phyloP scores from a whole-genome alignment of 2,888 invertebrate genomes.

The Malachius bipustulatus region DNA sequence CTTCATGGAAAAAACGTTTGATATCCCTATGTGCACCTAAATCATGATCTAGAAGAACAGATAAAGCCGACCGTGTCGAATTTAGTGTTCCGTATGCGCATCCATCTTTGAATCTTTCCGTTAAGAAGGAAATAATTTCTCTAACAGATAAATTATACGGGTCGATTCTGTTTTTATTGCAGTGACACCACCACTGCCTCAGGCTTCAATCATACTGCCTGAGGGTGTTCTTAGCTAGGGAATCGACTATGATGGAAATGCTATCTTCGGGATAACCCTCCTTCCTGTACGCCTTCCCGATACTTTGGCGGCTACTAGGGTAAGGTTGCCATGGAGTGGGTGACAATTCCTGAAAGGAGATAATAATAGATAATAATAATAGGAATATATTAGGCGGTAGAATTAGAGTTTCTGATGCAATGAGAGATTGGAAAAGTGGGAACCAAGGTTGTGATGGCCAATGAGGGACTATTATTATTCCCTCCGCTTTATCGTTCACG shows the following conservation, averaged over 20 bases:
- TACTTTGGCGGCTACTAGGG: no score
- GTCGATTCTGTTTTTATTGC: not conserved
- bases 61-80: no score
- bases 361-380: no score
- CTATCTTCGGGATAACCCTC: not conserved
- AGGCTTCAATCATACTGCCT: not conserved
- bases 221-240: not conserved
- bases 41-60: slow-evolving; percentile 3
- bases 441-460: no score
- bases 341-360: no score
- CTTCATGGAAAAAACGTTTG: slow-evolving; percentile 20
- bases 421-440: not conserved
- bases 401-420: no score
- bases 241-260: not conserved
- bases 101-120: not conserved
- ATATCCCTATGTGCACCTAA: slow-evolving; percentile 15
- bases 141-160: not conserved
- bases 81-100: no score
- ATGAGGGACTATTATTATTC: slow-evolving; percentile 21
- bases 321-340: no score
- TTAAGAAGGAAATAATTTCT: not conserved
- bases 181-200: not conserved
- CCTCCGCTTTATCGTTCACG: slow-evolving; percentile 16
- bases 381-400: no score
- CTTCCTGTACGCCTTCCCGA: no score